These are phyloP conservation scores for Tetraodon nigroviridis DNA, from an alignment of 2,113 vertebrate species.

Conservation along the genomic window DNA sequence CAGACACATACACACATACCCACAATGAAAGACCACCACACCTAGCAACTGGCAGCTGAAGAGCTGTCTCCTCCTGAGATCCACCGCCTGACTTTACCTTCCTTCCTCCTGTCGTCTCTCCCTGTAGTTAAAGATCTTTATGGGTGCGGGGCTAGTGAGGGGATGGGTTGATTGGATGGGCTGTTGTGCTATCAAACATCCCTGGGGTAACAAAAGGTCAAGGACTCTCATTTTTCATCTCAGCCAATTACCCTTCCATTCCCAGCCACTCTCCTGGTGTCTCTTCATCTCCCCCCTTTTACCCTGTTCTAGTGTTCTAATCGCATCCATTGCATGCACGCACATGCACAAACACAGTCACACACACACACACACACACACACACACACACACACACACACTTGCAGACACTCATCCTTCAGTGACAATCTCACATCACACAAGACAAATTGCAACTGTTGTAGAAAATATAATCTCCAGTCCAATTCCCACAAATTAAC, in stretches of 20 bases:
- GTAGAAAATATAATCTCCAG: slow-evolving; percentile 21
- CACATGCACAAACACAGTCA: slow-evolving; percentile 8
- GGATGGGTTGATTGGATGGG: slow-evolving; percentile 47
- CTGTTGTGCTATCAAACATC: slow-evolving; percentile 56
- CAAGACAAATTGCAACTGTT: slow-evolving; percentile 42
- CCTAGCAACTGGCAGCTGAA: slow-evolving; percentile 45
- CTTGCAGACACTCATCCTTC: slow-evolving; percentile 34
- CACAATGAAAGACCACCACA: slow-evolving; percentile 49
- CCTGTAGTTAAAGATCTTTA: slow-evolving; percentile 71
- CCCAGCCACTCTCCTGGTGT: slow-evolving; percentile 25
- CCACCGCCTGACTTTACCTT: slow-evolving; percentile 39
- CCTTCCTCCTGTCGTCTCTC: slow-evolving; percentile 44
- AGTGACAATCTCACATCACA: slow-evolving; percentile 29
- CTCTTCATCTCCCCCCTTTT: slow-evolving; percentile 32
- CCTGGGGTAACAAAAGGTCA: slow-evolving; percentile 69
- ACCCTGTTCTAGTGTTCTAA: slow-evolving; percentile 24
- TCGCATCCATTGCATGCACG: slow-evolving; percentile 38
- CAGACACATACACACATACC: slow-evolving; percentile 1
- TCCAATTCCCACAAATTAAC: slow-evolving; percentile 50
- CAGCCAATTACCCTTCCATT: slow-evolving; percentile 65
- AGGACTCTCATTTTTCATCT: slow-evolving; percentile 76
- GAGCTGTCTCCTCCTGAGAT: slow-evolving; percentile 36
- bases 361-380: slow-evolving; percentile 14
- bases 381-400: slow-evolving; percentile 9
- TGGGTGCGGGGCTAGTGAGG: slow-evolving; percentile 50